Evolutionary conservation across 2,888 invertebrate genomes (phyloP).

Genomic region (Amorpha juglandis): DNA sequence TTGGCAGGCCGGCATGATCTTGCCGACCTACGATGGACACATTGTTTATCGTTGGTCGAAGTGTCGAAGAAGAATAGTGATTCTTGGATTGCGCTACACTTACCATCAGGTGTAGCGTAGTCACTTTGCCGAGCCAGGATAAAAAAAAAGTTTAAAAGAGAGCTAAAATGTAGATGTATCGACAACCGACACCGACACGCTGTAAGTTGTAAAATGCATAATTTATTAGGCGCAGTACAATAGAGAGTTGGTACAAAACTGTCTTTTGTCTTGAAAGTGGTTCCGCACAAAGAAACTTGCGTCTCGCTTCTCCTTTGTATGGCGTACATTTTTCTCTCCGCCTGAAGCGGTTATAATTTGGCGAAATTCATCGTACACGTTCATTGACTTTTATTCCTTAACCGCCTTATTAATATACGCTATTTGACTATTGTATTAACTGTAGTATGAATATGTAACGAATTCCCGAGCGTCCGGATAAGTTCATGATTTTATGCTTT

Average conservation of each 20-base stretch:
- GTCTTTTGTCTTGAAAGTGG: conserved; percentile 47
- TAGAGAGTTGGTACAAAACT: conserved; percentile 37
- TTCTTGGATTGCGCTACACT: too few species aligned
- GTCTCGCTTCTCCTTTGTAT: conserved; percentile 40
- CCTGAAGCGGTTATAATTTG: conserved; percentile 44
- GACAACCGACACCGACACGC: conserved; percentile 28
- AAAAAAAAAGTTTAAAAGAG: too few species aligned
- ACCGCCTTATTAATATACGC: neutral
- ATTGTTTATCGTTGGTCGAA: too few species aligned
- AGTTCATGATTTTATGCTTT: too few species aligned
- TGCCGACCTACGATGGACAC: too few species aligned
- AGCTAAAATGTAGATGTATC: neutral
- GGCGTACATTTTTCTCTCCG: conserved; percentile 41
- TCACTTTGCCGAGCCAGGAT: too few species aligned
- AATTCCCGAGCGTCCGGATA: too few species aligned
- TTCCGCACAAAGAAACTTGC: conserved; percentile 45
- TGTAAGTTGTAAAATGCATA: conserved; percentile 47
- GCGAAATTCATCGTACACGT: conserved; percentile 32
- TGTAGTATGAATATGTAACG: too few species aligned
- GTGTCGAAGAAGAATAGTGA: too few species aligned
- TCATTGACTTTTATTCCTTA: neutral
- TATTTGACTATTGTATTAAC: too few species aligned
- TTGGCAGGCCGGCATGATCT: too few species aligned
- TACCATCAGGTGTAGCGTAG: too few species aligned
- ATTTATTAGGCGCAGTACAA: conserved; percentile 31